A percentile compares a stretch with the other conserved stretches of the same genome.
These are phyloP conservation scores for Macropus fuliginosus DNA, from an alignment of 2,797 vertebrate species.

Conservation along the genomic window DNA sequence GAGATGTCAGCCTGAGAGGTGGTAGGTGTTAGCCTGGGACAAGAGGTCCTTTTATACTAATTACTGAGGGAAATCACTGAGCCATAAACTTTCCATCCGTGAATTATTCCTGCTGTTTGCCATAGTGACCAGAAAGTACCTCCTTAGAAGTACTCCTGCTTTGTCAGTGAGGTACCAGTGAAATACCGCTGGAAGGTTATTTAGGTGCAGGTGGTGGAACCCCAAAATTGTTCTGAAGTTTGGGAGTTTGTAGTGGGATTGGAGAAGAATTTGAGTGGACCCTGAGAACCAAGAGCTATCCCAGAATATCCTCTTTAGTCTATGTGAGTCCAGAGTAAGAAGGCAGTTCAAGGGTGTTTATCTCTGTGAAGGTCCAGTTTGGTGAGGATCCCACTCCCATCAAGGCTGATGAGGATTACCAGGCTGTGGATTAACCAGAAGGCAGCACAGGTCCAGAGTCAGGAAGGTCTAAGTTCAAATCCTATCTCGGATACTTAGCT, in stretches of 20 bases:
- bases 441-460: not conserved
- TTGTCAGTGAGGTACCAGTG: not conserved
- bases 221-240: not conserved
- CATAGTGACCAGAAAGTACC: not conserved
- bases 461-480: not conserved
- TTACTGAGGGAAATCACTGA: not conserved
- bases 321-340: not conserved
- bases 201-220: not conserved
- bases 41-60: not conserved
- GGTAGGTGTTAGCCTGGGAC: not conserved
- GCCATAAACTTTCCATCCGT: not conserved
- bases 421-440: not conserved
- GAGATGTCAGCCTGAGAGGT: not conserved
- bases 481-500: not conserved
- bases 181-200: not conserved
- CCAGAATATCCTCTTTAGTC: not conserved
- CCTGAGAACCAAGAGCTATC: not conserved
- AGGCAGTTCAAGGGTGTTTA: not conserved
- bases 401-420: slow-evolving; percentile 5
- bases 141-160: not conserved
- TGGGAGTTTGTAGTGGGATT: not conserved
- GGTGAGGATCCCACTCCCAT: not conserved
- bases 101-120: not conserved
- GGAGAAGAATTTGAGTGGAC: not conserved
- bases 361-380: not conserved